Conservation (phyloP, 2,797 vertebrate genomes). For the Alcedo quadribrachys region DNA sequence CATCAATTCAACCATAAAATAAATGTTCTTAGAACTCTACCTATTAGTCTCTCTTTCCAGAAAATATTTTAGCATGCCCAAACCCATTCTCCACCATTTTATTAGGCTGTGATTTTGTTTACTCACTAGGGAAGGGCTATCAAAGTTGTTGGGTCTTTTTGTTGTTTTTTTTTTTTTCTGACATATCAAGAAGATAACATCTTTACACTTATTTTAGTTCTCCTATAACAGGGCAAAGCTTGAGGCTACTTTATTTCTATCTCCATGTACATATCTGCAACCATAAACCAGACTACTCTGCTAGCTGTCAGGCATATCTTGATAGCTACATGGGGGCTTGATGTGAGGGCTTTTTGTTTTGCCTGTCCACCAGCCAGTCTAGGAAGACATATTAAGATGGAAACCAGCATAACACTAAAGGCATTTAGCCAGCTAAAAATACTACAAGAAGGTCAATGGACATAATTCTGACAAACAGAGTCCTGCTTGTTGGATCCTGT, state of each 20-base stretch:
- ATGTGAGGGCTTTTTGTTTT: conserved; percentile 54
- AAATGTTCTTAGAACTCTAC: not conserved
- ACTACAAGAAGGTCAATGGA: not conserved
- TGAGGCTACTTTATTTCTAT: not conserved
- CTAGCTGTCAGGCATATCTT: not conserved
- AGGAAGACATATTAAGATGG: not conserved
- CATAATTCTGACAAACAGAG: not conserved
- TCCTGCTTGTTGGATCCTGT: not conserved
- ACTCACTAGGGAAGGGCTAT: not conserved
- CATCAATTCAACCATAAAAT: not conserved
- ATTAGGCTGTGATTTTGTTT: not conserved
- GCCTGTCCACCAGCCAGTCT: not conserved
- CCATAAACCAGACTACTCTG: not conserved
- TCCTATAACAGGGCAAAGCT: not conserved
- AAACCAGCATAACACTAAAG: not conserved
- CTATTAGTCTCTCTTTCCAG: not conserved
- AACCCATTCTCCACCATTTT: not conserved
- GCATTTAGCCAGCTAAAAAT: conserved; percentile 56
- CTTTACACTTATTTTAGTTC: not conserved
- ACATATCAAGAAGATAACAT: not conserved
- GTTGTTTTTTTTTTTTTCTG: not conserved
- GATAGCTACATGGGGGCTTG: not conserved
- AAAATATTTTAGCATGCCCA: not conserved
- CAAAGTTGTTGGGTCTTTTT: not conserved
- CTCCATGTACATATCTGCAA: not conserved